phyloP scores from a whole-genome alignment of 2,113 vertebrate genomes.

The Eulacestoma nigropectus region DNA sequence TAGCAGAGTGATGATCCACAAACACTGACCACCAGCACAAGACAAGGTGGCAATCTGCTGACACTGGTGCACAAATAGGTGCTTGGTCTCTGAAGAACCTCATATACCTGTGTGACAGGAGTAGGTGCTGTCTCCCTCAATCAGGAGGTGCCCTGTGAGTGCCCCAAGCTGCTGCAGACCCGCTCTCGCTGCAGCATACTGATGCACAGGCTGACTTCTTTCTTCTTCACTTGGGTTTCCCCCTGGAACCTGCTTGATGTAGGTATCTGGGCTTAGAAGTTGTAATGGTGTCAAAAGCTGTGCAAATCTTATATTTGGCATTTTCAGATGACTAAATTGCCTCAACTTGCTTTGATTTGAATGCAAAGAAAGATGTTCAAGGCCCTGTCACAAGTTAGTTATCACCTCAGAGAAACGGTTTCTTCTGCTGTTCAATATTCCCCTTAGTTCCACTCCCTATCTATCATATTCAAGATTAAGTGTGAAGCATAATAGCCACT shows the following conservation, averaged over 20 bases:
- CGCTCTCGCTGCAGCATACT: rapidly evolving
- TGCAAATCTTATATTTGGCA: background rate
- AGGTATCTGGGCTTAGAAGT: background rate
- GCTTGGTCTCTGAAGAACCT: background rate
- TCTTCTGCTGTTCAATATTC: background rate
- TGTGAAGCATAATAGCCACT: background rate
- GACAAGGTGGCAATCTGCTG: background rate
- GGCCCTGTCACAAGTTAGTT: background rate
- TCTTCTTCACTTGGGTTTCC: background rate
- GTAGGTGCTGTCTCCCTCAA: background rate
- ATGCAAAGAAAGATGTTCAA: background rate
- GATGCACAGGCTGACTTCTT: background rate
- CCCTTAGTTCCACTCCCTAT: background rate
- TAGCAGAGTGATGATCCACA: background rate
- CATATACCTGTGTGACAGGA: background rate
- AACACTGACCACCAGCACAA: background rate
- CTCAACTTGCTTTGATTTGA: background rate
- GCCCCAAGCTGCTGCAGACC: background rate
- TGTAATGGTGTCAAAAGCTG: background rate
- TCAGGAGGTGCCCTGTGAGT: background rate
- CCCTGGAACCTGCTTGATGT: background rate
- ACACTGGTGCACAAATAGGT: background rate
- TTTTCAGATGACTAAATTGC: background rate
- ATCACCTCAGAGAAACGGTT: background rate
- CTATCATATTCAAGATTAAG: slow-evolving; percentile 11